Evolutionary conservation across 2,797 vertebrate genomes (phyloP).

Genomic region (Acipenser ruthenus): DNA sequence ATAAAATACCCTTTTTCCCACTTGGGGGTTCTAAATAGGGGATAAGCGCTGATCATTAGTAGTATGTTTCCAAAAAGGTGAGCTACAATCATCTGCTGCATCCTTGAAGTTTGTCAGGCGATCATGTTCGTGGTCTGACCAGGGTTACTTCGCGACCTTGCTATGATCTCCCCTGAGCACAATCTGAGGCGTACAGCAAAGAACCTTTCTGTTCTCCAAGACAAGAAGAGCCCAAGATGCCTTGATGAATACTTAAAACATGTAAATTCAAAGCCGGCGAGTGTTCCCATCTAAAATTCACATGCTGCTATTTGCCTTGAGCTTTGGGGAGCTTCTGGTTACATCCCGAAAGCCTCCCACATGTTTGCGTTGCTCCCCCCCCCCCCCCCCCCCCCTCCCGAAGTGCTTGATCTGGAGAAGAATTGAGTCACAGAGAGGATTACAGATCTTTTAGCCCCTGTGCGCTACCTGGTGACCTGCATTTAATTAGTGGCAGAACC

Average conservation of each 20-base stretch:
- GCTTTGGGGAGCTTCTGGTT: neutral
- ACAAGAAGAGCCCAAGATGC: neutral
- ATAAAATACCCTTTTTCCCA: too few species aligned
- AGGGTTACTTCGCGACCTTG: too few species aligned
- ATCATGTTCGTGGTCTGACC: too few species aligned
- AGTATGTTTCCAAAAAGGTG: too few species aligned
- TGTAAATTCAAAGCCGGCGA: neutral
- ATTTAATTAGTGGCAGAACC: slow-evolving; percentile 6
- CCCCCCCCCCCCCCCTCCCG: too few species aligned
- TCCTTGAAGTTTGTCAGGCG: too few species aligned
- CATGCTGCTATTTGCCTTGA: slow-evolving; percentile 2
- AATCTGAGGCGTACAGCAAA: too few species aligned
- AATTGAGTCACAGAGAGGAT: neutral
- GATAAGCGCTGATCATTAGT: too few species aligned
- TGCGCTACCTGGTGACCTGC: slow-evolving; percentile 1
- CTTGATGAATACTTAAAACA: neutral
- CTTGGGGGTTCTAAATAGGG: too few species aligned
- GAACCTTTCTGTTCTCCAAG: neutral
- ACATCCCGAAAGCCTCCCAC: slow-evolving; percentile 6
- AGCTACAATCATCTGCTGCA: too few species aligned
- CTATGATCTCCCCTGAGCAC: too few species aligned
- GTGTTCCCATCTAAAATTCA: neutral
- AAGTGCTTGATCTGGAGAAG: too few species aligned
- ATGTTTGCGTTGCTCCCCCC: neutral
- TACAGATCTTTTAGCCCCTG: neutral